Conservation (phyloP, 1,140 invertebrate genomes). For the Asbolus verrucosus region DNA sequence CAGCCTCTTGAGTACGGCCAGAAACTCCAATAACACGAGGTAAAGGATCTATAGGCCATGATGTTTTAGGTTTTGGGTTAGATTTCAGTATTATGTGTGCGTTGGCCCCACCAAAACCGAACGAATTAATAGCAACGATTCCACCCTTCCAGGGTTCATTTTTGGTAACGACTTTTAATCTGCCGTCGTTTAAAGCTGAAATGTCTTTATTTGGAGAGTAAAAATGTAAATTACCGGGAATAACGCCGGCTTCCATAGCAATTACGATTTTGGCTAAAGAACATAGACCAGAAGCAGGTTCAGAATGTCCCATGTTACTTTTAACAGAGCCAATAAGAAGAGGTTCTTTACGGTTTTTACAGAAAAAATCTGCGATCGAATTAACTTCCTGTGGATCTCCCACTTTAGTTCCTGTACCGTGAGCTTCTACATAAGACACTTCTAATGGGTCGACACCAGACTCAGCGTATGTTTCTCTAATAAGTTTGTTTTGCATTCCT, state of each 20-base stretch:
- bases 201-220: conserved; percentile 89
- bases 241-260: conserved; percentile 87
- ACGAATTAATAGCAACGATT: conserved; percentile 91
- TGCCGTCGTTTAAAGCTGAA: conserved; percentile 85
- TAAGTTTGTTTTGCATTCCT: conserved; percentile 86
- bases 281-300: conserved; percentile 92
- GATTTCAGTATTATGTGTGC: conserved; percentile 89
- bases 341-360: conserved; percentile 82
- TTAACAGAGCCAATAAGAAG: conserved; percentile 95
- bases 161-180: conserved; percentile 80
- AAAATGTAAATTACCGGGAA: conserved; percentile 94
- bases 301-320: conserved; percentile 98
- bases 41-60: conserved; percentile 67
- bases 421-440: conserved; percentile 92
- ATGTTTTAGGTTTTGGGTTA: conserved; percentile 78
- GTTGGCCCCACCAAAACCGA: conserved; percentile 98
- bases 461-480: conserved; percentile 87
- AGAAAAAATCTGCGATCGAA: conserved; percentile 92
- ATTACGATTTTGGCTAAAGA: conserved; percentile 92
- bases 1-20: conserved; percentile 87
- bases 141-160: conserved; percentile 87
- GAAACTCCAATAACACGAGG: conserved; percentile 84
- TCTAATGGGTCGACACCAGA: conserved; percentile 82
- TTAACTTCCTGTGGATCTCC: conserved; percentile 98
- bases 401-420: conserved; percentile 94